Evolutionary conservation across 2,113 vertebrate genomes (phyloP).

Genomic region (Eulemur macaco): DNA sequence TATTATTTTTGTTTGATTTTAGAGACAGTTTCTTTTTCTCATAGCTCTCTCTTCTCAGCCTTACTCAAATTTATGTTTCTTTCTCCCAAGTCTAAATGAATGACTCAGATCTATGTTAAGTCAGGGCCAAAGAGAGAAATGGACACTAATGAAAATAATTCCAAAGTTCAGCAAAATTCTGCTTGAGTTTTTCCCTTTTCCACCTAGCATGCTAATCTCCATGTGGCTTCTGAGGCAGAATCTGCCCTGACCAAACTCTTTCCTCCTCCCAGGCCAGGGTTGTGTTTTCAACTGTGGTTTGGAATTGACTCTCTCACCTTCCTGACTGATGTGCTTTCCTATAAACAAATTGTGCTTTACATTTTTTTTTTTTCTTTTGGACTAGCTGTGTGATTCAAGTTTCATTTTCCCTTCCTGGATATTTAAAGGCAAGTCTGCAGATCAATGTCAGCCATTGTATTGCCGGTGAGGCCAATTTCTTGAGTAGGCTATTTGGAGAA

Average conservation of each 20-base stretch:
- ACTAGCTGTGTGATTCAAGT: neutral
- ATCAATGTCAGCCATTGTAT: neutral
- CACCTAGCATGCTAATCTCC: neutral
- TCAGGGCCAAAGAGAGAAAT: constrained; percentile 19
- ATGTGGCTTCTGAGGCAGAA: neutral
- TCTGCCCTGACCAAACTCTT: neutral
- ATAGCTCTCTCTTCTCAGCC: neutral
- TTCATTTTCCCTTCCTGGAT: neutral
- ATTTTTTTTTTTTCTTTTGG: neutral
- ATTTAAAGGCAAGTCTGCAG: neutral
- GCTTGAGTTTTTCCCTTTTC: neutral
- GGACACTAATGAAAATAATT: constrained; percentile 34
- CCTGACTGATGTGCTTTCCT: neutral
- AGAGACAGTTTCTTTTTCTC: neutral
- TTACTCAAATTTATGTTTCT: neutral
- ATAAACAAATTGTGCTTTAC: neutral
- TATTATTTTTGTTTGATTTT: constrained; percentile 36
- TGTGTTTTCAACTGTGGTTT: neutral
- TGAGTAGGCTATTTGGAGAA: neutral
- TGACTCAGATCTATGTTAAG: constrained; percentile 15
- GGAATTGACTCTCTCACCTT: neutral
- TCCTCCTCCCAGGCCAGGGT: neutral
- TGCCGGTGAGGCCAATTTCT: neutral
- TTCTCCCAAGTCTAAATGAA: constrained; percentile 15
- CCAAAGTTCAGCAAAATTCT: neutral